Evolutionary conservation across 2,113 vertebrate genomes (phyloP).

Genomic region (Formicarius rufipectus): DNA sequence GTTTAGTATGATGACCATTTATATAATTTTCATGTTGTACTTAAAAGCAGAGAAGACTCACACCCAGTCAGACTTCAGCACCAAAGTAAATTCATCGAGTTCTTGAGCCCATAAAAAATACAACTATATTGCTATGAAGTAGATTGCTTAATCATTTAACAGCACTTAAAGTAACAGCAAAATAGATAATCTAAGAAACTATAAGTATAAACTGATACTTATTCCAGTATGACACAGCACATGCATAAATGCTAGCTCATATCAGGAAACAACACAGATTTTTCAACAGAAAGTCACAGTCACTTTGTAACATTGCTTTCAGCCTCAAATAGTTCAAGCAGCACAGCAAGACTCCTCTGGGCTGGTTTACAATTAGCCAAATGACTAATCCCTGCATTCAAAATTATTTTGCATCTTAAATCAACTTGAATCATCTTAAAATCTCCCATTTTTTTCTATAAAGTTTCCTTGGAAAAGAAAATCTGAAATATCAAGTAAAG

Average conservation of each 20-base stretch:
- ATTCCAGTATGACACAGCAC: neutral
- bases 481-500: neutral
- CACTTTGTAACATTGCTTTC: neutral
- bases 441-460: neutral
- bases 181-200: neutral
- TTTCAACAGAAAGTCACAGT: neutral
- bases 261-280: neutral
- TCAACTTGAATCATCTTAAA: neutral
- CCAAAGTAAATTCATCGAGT: neutral
- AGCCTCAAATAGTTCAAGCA: neutral
- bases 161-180: neutral
- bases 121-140: neutral
- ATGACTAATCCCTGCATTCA: neutral
- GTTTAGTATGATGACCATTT: neutral
- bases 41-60: neutral
- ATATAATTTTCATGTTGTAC: neutral
- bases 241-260: rapidly evolving
- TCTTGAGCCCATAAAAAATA: neutral
- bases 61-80: neutral
- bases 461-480: neutral
- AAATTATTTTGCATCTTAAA: neutral
- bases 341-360: neutral
- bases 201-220: neutral
- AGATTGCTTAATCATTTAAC: neutral
- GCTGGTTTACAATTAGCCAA: neutral